Evolutionary conservation across 2,113 vertebrate genomes (phyloP), one percentile per base, ranked within the genome.

Genomic region (Mesitornis unicolor): DNA sequence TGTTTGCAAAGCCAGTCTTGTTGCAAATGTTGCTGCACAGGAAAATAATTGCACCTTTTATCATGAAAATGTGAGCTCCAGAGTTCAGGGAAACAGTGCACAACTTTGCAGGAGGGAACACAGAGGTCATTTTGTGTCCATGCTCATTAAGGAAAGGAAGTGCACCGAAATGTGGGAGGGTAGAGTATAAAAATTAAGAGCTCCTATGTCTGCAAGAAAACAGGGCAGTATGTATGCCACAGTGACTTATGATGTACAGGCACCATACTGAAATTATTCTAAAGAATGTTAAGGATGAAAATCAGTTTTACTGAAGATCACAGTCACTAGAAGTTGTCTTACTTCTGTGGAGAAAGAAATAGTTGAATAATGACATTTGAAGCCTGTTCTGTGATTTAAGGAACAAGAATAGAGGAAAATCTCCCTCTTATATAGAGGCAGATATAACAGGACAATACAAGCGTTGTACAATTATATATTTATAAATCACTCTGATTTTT

Each of bases 91-190:
- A 78, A 90, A 64, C 26, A 29, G 81, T 7, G 51, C n/a, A 51
- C 47, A 77, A 2, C 84, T 92, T 93, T 89, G 64, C 84, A 92
- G 59, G 81, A 80, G 67, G 45, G 51, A 95, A 67, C 82, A 84
- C 31, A n/a, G 81, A 81, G 89, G 91, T 96, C 83, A 78, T 78
- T 93, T 93, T 90, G 76, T 89, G 61, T 94, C 67, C 56, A 56
- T 59, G 64, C 76, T 97, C 64, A 40, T 95, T 90, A 95, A 84
- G 68, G 92, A 92, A 83, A 90, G 90, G 89, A 86, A 95, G 92
- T 95, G 95, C 95, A 81, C 25, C 4, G 15, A 91, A 95, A 92
- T 90, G 89, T 78, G 75, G 91, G 74, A 97, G 86, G 73, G 69
- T 85, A 47, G 65, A 79, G 67, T 69, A 60, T 65, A 81, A 92